Conservation (phyloP, 2,797 vertebrate genomes). For the Enteromius afrohamiltoni region DNA sequence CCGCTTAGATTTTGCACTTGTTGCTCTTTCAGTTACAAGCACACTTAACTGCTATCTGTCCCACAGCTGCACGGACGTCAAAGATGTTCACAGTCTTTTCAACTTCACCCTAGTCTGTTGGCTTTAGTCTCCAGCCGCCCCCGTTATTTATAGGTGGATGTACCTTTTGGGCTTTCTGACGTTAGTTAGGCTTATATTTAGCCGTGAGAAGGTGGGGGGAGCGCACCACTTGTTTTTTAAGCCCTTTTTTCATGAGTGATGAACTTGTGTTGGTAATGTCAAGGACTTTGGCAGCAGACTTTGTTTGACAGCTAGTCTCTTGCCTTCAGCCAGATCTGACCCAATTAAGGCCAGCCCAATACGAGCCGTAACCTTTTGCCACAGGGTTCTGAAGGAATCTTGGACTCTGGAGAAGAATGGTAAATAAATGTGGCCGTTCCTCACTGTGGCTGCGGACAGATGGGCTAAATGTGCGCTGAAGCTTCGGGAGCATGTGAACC, state of each 20-base stretch:
- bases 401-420: constrained; percentile 19
- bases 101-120: constrained; percentile 25
- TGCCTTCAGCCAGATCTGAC: constrained; percentile 45
- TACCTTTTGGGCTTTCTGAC: constrained; percentile 63
- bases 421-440: constrained; percentile 39
- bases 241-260: constrained; percentile 55
- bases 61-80: not conserved
- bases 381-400: constrained; percentile 26
- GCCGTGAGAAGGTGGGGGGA: constrained; percentile 45
- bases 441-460: constrained; percentile 12
- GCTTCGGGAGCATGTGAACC: constrained; percentile 20
- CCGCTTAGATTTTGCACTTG: constrained; percentile 14
- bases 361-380: constrained; percentile 26
- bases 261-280: constrained; percentile 65
- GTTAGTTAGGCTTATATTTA: constrained; percentile 63
- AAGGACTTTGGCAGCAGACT: constrained; percentile 59
- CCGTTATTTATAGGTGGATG: constrained; percentile 62
- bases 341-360: constrained; percentile 35
- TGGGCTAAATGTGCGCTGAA: constrained; percentile 28
- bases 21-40: constrained; percentile 6
- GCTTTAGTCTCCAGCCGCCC: constrained; percentile 50
- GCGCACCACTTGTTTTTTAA: constrained; percentile 43
- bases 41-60: not conserved
- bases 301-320: constrained; percentile 49
- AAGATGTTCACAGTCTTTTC: not conserved